A percentile compares a stretch with the other conserved stretches of the same genome.
phyloP scores from a whole-genome alignment of 2,888 invertebrate genomes.

The Sipha maydis region DNA sequence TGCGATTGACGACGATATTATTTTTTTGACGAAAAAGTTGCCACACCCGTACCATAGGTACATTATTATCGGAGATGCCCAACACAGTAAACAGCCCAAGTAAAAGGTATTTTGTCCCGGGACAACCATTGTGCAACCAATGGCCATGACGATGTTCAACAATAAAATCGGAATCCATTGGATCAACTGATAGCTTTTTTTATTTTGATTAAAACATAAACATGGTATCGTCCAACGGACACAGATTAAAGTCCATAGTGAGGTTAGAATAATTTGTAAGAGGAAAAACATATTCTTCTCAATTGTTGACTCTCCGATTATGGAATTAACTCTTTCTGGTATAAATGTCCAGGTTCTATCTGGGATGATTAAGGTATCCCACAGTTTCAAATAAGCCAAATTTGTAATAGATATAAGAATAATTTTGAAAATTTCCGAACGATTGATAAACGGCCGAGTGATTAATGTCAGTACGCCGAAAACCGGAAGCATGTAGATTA shows the following conservation, averaged over 20 bases:
- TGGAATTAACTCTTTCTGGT: not conserved
- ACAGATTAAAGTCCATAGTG: not conserved
- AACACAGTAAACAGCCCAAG: constrained; percentile 1
- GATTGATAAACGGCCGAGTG: not conserved
- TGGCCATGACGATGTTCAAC: not conserved
- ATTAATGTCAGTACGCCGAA: not conserved
- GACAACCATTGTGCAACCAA: not conserved
- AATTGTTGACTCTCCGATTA: not conserved
- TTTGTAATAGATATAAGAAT: not conserved
- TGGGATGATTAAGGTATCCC: not conserved
- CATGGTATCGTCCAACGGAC: not conserved
- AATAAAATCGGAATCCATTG: constrained; percentile 15
- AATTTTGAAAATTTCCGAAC: not conserved
- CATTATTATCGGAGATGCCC: constrained; percentile 1
- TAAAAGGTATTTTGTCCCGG: constrained; percentile 16
- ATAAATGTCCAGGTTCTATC: not conserved
- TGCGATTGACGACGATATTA: constrained; percentile 1
- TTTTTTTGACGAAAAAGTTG: constrained; percentile 3
- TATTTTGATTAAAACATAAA: not conserved
- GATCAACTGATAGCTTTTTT: not conserved
- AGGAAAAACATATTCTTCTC: not conserved
- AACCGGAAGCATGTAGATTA: not conserved
- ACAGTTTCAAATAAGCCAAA: not conserved
- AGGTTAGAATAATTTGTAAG: not conserved
- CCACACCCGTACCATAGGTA: constrained; percentile 17